phyloP scores from a whole-genome alignment of 2,113 vertebrate genomes.

The Oncorhynchus kisutch region DNA sequence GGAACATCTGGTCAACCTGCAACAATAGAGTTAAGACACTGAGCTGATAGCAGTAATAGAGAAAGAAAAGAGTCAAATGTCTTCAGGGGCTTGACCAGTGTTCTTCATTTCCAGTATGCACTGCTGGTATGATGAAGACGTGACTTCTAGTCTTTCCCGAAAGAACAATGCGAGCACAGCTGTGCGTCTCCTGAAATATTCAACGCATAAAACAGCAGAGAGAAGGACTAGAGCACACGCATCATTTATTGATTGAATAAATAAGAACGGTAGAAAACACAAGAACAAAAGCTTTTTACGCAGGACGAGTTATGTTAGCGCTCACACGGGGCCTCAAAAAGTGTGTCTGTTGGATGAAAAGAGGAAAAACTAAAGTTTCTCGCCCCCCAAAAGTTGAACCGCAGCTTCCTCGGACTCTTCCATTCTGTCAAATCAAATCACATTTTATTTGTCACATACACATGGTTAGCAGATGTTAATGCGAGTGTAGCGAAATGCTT shows the following conservation, averaged over 20 bases:
- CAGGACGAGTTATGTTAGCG: conserved; percentile 21
- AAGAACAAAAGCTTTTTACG: conserved; percentile 66
- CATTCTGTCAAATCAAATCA: neutral
- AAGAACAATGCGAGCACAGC: conserved; percentile 54
- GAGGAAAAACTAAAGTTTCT: conserved; percentile 6
- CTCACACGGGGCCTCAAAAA: neutral
- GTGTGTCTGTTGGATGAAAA: conserved; percentile 16
- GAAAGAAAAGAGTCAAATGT: neutral
- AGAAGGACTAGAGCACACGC: conserved; percentile 56
- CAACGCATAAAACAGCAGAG: conserved; percentile 56
- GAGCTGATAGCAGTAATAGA: neutral
- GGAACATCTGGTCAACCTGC: neutral
- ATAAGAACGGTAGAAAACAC: conserved; percentile 48
- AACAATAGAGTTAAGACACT: conserved; percentile 10
- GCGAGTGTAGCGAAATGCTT: too few species aligned
- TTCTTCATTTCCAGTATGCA: neutral
- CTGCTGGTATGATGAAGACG: conserved; percentile 15
- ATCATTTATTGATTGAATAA: conserved; percentile 72
- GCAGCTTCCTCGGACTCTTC: neutral
- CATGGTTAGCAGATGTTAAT: too few species aligned
- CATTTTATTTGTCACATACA: too few species aligned
- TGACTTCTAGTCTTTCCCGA: conserved; percentile 35
- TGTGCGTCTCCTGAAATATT: conserved; percentile 72
- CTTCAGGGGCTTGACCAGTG: neutral
- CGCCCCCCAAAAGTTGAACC: neutral